phyloP scores from a whole-genome alignment of 2,113 vertebrate species.

The Lepus timidus region DNA sequence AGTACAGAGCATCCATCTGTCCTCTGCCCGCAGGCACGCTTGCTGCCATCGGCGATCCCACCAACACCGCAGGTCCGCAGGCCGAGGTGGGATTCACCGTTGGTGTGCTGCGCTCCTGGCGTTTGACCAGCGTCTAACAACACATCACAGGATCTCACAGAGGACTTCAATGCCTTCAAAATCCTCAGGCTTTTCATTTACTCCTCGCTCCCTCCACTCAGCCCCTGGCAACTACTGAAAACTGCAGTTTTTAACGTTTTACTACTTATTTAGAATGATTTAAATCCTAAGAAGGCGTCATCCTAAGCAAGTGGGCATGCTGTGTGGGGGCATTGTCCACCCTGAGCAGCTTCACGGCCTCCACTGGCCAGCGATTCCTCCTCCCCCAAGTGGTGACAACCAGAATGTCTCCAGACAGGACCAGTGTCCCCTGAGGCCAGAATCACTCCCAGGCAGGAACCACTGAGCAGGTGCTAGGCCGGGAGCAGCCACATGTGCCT shows the following conservation, averaged over 20 bases:
- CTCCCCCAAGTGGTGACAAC: background rate
- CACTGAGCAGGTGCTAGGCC: background rate
- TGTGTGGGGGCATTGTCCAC: too few relatives aligned
- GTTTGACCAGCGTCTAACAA: background rate
- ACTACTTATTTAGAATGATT: background rate
- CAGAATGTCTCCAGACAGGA: background rate
- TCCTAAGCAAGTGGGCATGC: background rate
- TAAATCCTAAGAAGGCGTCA: background rate
- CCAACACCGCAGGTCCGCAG: background rate
- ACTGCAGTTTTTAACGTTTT: constrained; percentile 17
- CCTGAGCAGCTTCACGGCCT: background rate
- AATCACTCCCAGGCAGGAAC: background rate
- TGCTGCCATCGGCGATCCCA: too few relatives aligned
- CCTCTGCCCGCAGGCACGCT: too few relatives aligned
- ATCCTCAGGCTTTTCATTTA: too few relatives aligned
- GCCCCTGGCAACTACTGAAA: constrained; percentile 7
- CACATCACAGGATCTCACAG: too few relatives aligned
- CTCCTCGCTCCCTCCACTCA: background rate
- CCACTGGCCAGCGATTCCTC: background rate
- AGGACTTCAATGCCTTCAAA: background rate
- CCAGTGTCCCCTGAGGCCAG: background rate
- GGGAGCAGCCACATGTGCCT: background rate
- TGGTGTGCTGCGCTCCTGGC: accelerated
- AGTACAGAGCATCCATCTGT: background rate
- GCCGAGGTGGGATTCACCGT: background rate